Conservation (phyloP, 2,888 invertebrate genomes). For the Anagyrus pseudococci region DNA sequence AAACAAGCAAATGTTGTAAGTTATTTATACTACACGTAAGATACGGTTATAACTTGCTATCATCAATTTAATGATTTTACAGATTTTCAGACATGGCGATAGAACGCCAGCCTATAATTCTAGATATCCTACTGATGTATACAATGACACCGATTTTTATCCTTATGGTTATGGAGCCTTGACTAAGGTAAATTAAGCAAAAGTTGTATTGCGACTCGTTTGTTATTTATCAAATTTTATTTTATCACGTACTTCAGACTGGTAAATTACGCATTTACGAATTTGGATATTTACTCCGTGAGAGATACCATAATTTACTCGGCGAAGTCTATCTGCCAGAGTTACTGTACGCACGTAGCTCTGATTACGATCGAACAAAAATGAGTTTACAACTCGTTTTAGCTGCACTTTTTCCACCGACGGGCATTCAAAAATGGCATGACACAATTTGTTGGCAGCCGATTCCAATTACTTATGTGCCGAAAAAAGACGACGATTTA, state of each 20-base stretch:
- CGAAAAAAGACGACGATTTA: conserved; percentile 24
- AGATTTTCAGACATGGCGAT: conserved; percentile 35
- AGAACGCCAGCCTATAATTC: conserved; percentile 19
- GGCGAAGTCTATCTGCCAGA: conserved; percentile 61
- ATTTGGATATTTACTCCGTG: conserved; percentile 63
- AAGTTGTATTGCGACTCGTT: not conserved
- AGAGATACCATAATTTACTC: conserved; percentile 61
- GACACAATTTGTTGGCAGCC: conserved; percentile 71
- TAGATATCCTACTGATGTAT: conserved; percentile 18
- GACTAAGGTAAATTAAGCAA: conserved; percentile 65
- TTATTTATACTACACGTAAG: not conserved
- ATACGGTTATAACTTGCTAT: not conserved
- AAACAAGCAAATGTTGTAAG: conserved; percentile 20
- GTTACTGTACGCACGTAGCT: conserved; percentile 63
- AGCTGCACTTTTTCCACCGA: conserved; percentile 72
- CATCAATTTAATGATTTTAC: not conserved
- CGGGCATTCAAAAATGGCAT: conserved; percentile 65
- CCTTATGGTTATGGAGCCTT: conserved; percentile 64
- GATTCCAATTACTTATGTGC: conserved; percentile 51
- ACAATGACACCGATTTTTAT: conserved; percentile 19
- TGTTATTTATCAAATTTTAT: not conserved
- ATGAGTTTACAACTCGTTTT: conserved; percentile 73
- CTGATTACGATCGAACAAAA: conserved; percentile 74
- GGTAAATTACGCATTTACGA: conserved; percentile 64
- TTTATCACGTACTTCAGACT: conserved; percentile 55